Conservation (phyloP, 2,113 vertebrate species). For the Ptilorrhoa leucosticta region DNA sequence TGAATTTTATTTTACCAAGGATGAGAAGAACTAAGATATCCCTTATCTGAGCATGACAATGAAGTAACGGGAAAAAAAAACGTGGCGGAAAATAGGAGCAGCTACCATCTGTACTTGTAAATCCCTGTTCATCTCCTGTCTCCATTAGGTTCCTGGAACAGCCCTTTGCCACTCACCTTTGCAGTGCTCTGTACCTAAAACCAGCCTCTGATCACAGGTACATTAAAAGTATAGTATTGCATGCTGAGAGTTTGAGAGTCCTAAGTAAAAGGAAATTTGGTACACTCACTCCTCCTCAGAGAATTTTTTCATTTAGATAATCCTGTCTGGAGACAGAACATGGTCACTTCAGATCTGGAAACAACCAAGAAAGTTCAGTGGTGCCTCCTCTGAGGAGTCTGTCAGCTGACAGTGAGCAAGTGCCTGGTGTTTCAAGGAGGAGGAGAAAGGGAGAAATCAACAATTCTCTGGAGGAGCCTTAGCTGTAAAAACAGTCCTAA, state of each 20-base stretch:
- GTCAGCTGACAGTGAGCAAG: background rate
- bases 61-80: background rate
- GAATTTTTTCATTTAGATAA: background rate
- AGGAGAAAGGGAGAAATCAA: background rate
- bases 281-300: background rate
- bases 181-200: background rate
- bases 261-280: background rate
- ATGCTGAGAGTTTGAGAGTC: background rate
- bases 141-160: background rate
- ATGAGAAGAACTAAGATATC: background rate
- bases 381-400: background rate
- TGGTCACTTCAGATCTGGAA: background rate
- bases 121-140: background rate
- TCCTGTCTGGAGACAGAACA: background rate
- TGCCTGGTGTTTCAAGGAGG: background rate
- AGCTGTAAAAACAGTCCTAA: conserved; percentile 3
- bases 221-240: background rate
- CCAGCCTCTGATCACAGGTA: background rate
- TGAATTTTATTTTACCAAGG: background rate
- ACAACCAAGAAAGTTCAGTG: background rate
- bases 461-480: background rate
- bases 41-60: background rate
- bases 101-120: background rate
- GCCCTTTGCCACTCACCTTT: background rate
- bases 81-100: background rate